Evolutionary conservation across 2,888 invertebrate genomes (phyloP).

Genomic region (Dynastes tityus): DNA sequence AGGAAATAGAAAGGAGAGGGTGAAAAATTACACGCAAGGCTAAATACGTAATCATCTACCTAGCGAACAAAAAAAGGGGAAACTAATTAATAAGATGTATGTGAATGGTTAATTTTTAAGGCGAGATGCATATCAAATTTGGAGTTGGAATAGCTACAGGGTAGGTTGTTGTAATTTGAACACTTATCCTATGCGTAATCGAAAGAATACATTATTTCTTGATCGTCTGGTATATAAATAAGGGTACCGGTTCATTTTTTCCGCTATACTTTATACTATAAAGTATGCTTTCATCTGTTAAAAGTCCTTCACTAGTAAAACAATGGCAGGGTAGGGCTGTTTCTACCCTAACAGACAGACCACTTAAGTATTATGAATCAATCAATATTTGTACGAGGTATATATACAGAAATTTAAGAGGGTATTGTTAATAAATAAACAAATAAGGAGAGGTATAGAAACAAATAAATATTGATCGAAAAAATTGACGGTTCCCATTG

Average conservation of each 20-base stretch:
- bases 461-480: slow-evolving; percentile 1
- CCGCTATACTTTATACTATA: slow-evolving; percentile 20
- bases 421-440: slow-evolving; percentile 55
- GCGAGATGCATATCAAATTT: slow-evolving; percentile 33
- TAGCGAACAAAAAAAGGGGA: neutral
- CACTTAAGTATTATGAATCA: slow-evolving; percentile 61
- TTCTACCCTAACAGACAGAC: slow-evolving; percentile 52
- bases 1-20: neutral
- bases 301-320: slow-evolving; percentile 48
- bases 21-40: slow-evolving; percentile 17
- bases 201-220: neutral
- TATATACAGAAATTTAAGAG: slow-evolving; percentile 54
- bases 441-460: neutral
- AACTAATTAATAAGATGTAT: slow-evolving; percentile 26
- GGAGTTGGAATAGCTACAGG: too few species aligned
- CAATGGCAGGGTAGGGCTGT: slow-evolving; percentile 47
- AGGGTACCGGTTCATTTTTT: slow-evolving; percentile 21
- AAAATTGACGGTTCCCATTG: neutral
- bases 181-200: neutral
- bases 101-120: slow-evolving; percentile 11
- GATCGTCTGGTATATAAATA: neutral
- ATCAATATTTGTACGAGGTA: slow-evolving; percentile 66
- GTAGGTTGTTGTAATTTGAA: too few species aligned
- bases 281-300: slow-evolving; percentile 44
- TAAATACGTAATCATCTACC: slow-evolving; percentile 20